Evolutionary conservation across 2,797 vertebrate genomes (phyloP).

Genomic region (Lutjanus argentimaculatus): DNA sequence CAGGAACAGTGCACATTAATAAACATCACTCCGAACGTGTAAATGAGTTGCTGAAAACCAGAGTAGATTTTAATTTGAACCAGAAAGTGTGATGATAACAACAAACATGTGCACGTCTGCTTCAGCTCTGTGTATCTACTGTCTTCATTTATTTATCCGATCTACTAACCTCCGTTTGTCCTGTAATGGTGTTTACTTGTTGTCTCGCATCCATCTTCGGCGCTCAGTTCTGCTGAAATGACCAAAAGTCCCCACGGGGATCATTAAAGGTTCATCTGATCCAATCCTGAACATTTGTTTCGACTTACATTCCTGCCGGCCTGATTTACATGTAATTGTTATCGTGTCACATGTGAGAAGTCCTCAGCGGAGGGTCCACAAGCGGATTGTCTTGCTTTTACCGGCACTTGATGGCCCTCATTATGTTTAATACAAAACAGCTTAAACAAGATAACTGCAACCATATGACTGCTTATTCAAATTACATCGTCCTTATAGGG

Average conservation of each 20-base stretch:
- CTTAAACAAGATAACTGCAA: slow-evolving; percentile 58
- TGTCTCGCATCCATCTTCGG: slow-evolving; percentile 13
- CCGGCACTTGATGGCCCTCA: slow-evolving; percentile 41
- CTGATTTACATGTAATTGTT: slow-evolving; percentile 58
- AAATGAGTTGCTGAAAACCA: not conserved
- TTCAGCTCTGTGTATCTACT: not conserved
- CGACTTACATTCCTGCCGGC: slow-evolving; percentile 12
- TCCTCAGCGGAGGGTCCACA: slow-evolving; percentile 34
- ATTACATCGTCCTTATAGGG: not conserved
- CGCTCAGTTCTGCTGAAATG: not conserved
- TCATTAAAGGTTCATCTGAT: slow-evolving; percentile 24
- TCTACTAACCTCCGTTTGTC: not conserved
- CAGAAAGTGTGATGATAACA: not conserved
- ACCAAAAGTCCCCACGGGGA: slow-evolving; percentile 9
- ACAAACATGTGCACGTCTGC: not conserved
- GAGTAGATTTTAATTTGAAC: not conserved
- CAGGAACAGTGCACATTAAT: not conserved
- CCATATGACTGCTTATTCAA: slow-evolving; percentile 52
- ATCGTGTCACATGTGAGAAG: slow-evolving; percentile 18
- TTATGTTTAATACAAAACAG: slow-evolving; percentile 61
- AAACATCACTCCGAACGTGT: not conserved
- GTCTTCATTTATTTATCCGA: slow-evolving; percentile 6
- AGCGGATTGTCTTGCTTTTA: slow-evolving; percentile 31
- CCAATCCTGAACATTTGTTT: slow-evolving; percentile 34
- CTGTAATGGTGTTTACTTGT: slow-evolving; percentile 6